Conservation (phyloP, 2,113 vertebrate genomes). For the Pagrus major region DNA sequence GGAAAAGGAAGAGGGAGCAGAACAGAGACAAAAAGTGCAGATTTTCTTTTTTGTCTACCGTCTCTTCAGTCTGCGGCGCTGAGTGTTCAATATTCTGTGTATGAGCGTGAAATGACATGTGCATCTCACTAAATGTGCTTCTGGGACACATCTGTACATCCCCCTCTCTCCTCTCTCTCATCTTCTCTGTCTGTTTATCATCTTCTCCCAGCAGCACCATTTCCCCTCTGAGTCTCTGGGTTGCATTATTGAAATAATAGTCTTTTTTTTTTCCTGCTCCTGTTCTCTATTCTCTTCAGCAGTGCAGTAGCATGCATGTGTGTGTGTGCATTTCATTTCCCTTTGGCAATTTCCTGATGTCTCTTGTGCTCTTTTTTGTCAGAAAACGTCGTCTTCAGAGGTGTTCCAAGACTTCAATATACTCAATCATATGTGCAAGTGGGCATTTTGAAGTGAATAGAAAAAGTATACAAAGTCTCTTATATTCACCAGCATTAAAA, state of each 20-base stretch:
- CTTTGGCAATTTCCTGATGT: constrained; percentile 9
- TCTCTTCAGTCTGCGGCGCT: not conserved
- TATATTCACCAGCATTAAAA: not conserved
- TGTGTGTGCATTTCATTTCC: not conserved
- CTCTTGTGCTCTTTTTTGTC: not conserved
- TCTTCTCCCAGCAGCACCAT: constrained; percentile 33
- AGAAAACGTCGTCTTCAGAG: constrained; percentile 8
- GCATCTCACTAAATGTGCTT: constrained; percentile 33
- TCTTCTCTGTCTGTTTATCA: constrained; percentile 43
- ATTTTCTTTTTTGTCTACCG: not conserved
- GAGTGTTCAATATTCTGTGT: constrained; percentile 2
- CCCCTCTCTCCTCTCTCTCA: constrained; percentile 17
- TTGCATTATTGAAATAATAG: constrained; percentile 57
- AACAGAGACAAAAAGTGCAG: not conserved
- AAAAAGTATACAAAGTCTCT: not conserved
- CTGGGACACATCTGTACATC: constrained; percentile 42
- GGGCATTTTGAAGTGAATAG: not conserved
- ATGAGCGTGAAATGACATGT: not conserved
- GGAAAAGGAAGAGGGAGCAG: not conserved
- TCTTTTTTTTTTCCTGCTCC: constrained; percentile 13
- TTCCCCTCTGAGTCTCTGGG: constrained; percentile 39
- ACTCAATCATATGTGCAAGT: not conserved
- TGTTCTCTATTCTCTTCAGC: constrained; percentile 19
- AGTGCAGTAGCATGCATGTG: not conserved
- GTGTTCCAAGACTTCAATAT: not conserved